Base-by-base conservation (phyloP, 2,113 vertebrate genomes). In the Pseudonaja textilis region DNA sequence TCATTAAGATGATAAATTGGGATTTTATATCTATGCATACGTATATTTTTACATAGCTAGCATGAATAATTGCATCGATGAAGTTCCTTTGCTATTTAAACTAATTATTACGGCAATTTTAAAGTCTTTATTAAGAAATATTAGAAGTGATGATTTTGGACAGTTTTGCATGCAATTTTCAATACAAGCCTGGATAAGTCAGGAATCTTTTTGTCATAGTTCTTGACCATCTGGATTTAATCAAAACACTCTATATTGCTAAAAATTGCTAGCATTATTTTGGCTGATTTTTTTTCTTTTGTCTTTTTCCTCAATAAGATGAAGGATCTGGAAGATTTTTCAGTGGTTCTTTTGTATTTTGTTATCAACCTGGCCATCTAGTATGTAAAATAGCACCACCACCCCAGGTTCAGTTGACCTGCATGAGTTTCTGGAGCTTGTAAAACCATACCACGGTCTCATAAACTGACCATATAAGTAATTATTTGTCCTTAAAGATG, bases 1-100 rank as follows among this genome's bases (percentile, higher is more conserved):
- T 95, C 96, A 94, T 97, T 96, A 97, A 96, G 95, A 97, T 97
- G 98, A 98, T 97, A 96, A 98, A 97, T 95, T 97, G 95, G 92
- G 95, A 93, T 96, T 96, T 94, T 92, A 92, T 95, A 95, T 94
- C 95, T 95, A 95, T 96, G 93, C 93, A 93, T 50, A 95, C 91
- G 25, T 96, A 93, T 96, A 93, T 95, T 94, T 96, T 95, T 96
- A 93, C 95, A 93, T 95, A 95, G 74, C 93, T 91, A 96, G 93
- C 94, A 95, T 95, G 94, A 93, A 88, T 97, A 96, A 96, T 97
- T 97, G 86, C 88, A 91, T 93, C 95, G 95, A 85, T 94, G 95
- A 96, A 97, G 93, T 87, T 95, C 96, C 95, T 96, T 96, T 96
- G 93, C 93, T 91, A 93, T 54, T 97, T 96, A 96, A 96, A 95